Evolutionary conservation across 1,140 invertebrate genomes (phyloP).

Genomic region (Lasioglossum baleicum): DNA sequence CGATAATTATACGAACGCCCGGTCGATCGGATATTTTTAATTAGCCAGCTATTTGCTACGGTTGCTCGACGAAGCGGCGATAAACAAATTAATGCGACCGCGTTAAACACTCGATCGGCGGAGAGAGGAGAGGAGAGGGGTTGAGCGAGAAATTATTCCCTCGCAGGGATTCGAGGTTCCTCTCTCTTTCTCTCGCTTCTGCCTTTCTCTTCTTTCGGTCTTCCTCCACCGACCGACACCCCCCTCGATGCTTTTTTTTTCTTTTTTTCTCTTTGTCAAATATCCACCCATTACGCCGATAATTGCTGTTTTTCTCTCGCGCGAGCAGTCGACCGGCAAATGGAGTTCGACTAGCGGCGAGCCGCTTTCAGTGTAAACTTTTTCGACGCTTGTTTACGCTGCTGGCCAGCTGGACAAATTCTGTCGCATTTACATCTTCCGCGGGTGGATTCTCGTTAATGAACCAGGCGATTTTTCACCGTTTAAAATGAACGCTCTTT

Average conservation of each 20-base stretch:
- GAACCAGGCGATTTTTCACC: too few relatives aligned
- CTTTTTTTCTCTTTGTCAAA: too few relatives aligned
- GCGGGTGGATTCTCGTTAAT: too few relatives aligned
- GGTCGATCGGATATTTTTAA: constrained; percentile 74
- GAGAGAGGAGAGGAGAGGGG: too few relatives aligned
- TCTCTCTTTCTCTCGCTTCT: neutral
- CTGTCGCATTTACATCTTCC: neutral
- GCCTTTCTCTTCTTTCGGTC: neutral
- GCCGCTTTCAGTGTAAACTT: constrained; percentile 9
- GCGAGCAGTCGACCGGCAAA: neutral
- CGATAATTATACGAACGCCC: constrained; percentile 62
- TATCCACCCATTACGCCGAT: too few relatives aligned
- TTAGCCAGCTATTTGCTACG: constrained; percentile 53
- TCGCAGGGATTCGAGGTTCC: too few relatives aligned
- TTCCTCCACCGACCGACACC: neutral
- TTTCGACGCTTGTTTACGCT: constrained; percentile 16
- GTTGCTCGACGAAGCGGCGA: constrained; percentile 11
- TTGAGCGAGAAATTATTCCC: too few relatives aligned
- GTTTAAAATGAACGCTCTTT: too few relatives aligned
- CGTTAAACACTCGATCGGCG: constrained; percentile 16
- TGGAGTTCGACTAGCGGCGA: neutral
- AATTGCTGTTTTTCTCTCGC: constrained; percentile 34
- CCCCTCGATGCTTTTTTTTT: too few relatives aligned
- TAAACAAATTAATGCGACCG: constrained; percentile 60
- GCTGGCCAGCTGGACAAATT: neutral